These are phyloP conservation scores for Dicycla oo DNA, from an alignment of 2,888 invertebrate genomes.

Conservation along the genomic window DNA sequence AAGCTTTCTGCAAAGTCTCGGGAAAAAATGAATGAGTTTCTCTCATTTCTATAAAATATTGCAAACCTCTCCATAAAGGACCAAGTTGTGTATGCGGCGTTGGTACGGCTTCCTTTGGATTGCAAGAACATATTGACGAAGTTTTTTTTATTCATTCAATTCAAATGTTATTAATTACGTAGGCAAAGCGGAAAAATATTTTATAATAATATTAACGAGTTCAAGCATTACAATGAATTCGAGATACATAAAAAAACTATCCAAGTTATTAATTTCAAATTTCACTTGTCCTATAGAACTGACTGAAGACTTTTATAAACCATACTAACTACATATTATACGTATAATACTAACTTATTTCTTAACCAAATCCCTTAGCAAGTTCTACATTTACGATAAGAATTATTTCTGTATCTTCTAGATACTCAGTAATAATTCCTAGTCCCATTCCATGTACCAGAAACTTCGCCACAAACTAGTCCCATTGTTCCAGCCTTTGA, in stretches of 20 bases:
- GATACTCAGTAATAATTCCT: conserved; percentile 3
- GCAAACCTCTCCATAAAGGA: conserved; percentile 30
- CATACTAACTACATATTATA: too few relatives aligned
- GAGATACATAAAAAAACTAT: neutral
- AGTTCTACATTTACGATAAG: neutral
- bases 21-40: conserved; percentile 48
- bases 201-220: neutral
- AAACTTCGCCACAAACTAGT: conserved; percentile 31
- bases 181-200: neutral
- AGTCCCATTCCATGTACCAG: conserved; percentile 17
- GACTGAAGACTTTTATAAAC: neutral
- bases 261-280: neutral
- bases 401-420: neutral
- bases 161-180: neutral
- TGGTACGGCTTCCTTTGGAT: conserved; percentile 11
- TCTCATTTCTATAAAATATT: conserved; percentile 54
- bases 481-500: conserved; percentile 41
- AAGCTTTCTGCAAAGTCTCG: conserved; percentile 43
- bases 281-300: neutral
- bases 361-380: neutral
- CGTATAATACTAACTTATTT: too few relatives aligned
- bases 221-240: neutral
- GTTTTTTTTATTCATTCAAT: conserved; percentile 12
- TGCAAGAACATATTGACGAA: conserved; percentile 33
- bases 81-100: conserved; percentile 31